Evolutionary conservation across 35 echinoderm and acorn worm species (phyloP), one percentile per base, ranked within the genome.

Genomic region (Stichopus chloronotus): DNA sequence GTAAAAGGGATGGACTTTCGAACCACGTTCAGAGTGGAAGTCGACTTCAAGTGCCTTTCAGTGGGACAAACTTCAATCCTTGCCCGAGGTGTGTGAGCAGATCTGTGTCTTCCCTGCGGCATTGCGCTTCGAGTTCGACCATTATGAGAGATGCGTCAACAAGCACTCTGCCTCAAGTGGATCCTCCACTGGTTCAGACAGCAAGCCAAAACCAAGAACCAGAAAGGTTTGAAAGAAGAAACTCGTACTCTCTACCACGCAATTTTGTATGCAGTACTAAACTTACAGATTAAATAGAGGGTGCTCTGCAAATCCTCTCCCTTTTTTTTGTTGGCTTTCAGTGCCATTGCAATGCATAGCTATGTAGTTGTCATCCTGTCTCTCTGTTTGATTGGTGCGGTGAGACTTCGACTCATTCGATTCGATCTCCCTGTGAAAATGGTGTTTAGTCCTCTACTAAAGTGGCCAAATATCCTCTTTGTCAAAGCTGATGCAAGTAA

Each of bases 261-360:
- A 91, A 91, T 79, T 91, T 91, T 91, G 90, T 79, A 12, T 91
- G 90, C 90, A 91, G 76, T 91, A 79, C 87, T 89, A 89, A 89
- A 25, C 57, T 55, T 20, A 85, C 5, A 58, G 24, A 85, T 5
- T 85, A 56, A 14, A 58, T 56, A 10, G 16, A 53, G 55, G 82
- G 9, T 13, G 55, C 9, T 17, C 17, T 83, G 14, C 69, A 14
- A 23, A 23, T 43, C 12, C 6, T 78, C 24, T 78, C 6, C 9
- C 21, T 78, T 25, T 78, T 58, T 58, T 58, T 19, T 57, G 17
- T 10, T 20, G 82, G 55, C 82, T 85, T 85, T 85, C 43, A 16
- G n/a, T 85, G 82, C 82, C 82, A 85, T 53, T 85, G 23, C 82
- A 85, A 85, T 85, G 82, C 82, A 85, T 58, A 59, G 24, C 25